A percentile compares a stretch with the other conserved stretches of the same genome.
Evolutionary conservation across 2,888 invertebrate genomes (phyloP).

Genomic region (Halictus ligatus): DNA sequence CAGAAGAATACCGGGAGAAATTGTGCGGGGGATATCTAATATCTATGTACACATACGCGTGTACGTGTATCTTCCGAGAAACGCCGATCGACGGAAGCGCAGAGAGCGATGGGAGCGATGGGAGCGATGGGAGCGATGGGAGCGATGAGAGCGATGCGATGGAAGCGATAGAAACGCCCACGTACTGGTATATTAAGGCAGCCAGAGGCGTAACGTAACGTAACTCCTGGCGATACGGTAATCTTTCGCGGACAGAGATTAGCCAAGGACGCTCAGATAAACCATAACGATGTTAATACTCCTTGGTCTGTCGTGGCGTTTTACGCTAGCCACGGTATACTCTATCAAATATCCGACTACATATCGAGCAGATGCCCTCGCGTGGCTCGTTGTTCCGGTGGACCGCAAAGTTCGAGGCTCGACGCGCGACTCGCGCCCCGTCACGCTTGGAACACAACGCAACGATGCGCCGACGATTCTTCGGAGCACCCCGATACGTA

Average conservation of each 20-base stretch:
- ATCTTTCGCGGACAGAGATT: conserved; percentile 81
- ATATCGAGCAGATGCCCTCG: background rate
- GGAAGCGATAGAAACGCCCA: conserved; percentile 33
- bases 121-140: background rate
- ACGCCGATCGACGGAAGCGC: background rate
- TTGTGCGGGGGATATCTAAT: background rate
- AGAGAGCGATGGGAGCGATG: conserved; percentile 12
- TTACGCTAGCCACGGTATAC: background rate
- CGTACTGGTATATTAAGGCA: conserved; percentile 31
- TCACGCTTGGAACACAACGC: background rate
- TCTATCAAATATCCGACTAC: background rate
- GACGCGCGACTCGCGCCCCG: too few relatives aligned
- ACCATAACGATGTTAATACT: conserved; percentile 75
- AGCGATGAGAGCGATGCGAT: conserved; percentile 20
- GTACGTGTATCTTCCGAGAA: background rate
- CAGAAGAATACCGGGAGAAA: background rate
- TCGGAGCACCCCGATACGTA: background rate
- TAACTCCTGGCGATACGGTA: conserved; percentile 76
- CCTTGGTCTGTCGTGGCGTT: conserved; percentile 61
- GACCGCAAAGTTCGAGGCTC: background rate
- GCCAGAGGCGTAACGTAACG: conserved; percentile 60
- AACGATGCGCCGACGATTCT: background rate
- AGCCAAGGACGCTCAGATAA: conserved; percentile 84
- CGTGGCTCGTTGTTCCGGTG: background rate
- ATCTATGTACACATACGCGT: background rate